Evolutionary conservation across 2,888 invertebrate species (phyloP).

Genomic region (Cheilosia variabilis): DNA sequence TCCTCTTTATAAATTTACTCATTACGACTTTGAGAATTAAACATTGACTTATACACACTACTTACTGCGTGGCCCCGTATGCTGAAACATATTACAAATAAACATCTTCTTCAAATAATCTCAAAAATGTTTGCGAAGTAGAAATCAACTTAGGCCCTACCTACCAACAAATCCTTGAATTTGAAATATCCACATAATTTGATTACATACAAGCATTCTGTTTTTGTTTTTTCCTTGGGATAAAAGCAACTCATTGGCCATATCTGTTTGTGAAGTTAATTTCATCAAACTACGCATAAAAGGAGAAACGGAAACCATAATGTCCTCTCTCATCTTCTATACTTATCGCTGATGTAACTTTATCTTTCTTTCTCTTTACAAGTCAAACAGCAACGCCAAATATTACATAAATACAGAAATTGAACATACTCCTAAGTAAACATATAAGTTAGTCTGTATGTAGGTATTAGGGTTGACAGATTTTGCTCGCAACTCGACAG

Average conservation of each 20-base stretch:
- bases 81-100: not conserved
- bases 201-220: conserved; percentile 7
- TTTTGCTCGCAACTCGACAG: no score
- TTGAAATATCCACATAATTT: conserved; percentile 9
- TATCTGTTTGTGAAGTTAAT: conserved; percentile 21
- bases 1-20: no score
- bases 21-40: no score
- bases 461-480: not conserved
- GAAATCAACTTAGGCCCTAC: conserved; percentile 4
- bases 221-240: conserved; percentile 14
- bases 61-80: no score
- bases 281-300: not conserved
- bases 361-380: conserved; percentile 12
- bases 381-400: conserved; percentile 21
- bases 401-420: not conserved
- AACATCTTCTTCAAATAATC: conserved; percentile 21
- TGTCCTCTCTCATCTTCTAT: not conserved
- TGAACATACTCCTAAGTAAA: not conserved
- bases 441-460: not conserved
- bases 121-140: conserved; percentile 15
- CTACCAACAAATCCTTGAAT: conserved; percentile 1
- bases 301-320: conserved; percentile 12
- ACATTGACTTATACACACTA: no score
- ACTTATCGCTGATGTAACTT: conserved; percentile 6
- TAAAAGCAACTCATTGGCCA: conserved; percentile 14